A percentile compares a stretch with the other conserved stretches of the same genome.
phyloP scores from a whole-genome alignment of 2,797 vertebrate genomes.

The Danio aesculapii region DNA sequence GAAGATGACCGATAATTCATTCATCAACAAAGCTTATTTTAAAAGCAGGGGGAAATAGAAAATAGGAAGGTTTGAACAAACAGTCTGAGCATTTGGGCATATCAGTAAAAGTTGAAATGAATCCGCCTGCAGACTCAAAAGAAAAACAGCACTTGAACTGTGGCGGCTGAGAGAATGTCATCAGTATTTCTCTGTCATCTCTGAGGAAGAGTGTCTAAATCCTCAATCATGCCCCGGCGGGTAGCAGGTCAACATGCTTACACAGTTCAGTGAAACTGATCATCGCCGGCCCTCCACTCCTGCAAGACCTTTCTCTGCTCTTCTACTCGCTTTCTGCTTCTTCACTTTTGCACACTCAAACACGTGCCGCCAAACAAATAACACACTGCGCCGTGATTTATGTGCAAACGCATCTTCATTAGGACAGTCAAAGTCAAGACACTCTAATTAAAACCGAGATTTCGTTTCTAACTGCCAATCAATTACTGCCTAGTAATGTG shows the following conservation, averaged over 20 bases:
- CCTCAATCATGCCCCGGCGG: constrained; percentile 60
- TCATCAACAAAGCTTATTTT: neutral
- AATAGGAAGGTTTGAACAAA: neutral
- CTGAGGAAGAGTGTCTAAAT: constrained; percentile 55
- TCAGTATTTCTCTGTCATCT: constrained; percentile 56
- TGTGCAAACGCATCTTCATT: constrained; percentile 65
- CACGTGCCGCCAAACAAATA: constrained; percentile 58
- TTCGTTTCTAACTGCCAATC: constrained; percentile 68
- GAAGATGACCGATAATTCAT: neutral
- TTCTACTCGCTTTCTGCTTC: neutral
- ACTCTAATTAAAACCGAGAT: constrained; percentile 66
- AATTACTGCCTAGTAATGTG: constrained; percentile 62
- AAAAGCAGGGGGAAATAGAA: neutral
- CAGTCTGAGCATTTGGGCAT: neutral
- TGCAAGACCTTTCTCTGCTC: constrained; percentile 3
- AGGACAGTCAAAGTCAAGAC: constrained; percentile 60
- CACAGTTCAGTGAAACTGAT: constrained; percentile 58
- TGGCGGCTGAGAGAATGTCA: constrained; percentile 34
- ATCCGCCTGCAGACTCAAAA: constrained; percentile 8
- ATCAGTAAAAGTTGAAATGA: constrained; percentile 28
- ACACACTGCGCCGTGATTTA: constrained; percentile 26
- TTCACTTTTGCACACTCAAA: constrained; percentile 27
- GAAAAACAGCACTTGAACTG: constrained; percentile 45
- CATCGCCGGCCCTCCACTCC: constrained; percentile 33
- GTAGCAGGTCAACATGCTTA: constrained; percentile 70